These are phyloP conservation scores for Geotrypetes seraphini DNA, from an alignment of 2,797 vertebrate genomes.

Conservation along the genomic window DNA sequence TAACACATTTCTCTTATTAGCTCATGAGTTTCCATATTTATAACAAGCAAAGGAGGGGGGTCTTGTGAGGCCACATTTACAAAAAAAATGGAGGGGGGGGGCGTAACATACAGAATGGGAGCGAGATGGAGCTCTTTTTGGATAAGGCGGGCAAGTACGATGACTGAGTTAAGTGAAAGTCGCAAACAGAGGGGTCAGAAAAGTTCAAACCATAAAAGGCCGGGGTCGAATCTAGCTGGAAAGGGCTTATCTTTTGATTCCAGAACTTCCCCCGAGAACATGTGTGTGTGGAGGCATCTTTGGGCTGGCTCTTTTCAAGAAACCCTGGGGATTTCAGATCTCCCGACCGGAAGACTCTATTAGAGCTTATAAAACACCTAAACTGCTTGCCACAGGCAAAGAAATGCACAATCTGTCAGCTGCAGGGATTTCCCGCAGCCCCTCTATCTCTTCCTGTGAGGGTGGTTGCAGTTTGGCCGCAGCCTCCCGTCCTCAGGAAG, in stretches of 20 bases:
- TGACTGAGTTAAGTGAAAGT: not conserved
- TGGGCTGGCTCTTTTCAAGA: constrained; percentile 56
- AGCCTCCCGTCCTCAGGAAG: constrained; percentile 34
- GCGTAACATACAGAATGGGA: constrained; percentile 1
- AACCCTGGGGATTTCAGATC: constrained; percentile 39
- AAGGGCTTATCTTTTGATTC: constrained; percentile 77
- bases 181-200: not conserved
- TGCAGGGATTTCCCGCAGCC: constrained; percentile 53
- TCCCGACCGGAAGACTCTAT: constrained; percentile 79
- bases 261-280: constrained; percentile 81
- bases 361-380: constrained; percentile 44
- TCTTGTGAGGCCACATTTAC: constrained; percentile 18
- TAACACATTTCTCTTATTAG: too few species aligned
- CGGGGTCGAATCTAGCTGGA: constrained; percentile 50
- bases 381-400: constrained; percentile 9
- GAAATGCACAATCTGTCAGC: constrained; percentile 45
- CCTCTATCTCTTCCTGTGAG: constrained; percentile 47
- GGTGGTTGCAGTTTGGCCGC: constrained; percentile 21
- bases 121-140: not conserved
- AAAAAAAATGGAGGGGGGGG: not conserved
- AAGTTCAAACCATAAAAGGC: constrained; percentile 15
- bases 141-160: not conserved
- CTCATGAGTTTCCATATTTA: too few species aligned
- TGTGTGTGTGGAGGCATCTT: constrained; percentile 65
- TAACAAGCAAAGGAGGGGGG: too few species aligned